Conservation (phyloP, 2,888 invertebrate genomes). For the Ochropleura leucogaster region DNA sequence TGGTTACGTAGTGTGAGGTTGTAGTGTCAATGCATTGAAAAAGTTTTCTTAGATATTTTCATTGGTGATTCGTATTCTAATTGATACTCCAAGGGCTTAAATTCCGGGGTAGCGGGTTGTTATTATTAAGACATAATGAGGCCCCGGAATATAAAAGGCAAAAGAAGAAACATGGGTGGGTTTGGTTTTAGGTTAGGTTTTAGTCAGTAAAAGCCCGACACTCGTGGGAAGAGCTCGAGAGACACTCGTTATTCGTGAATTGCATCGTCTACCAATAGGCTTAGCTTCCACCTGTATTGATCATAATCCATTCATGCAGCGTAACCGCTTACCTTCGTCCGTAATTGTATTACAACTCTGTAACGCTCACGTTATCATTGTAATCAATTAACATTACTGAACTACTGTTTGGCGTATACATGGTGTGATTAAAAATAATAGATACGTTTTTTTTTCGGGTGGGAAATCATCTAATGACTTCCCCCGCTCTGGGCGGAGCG, state of each 20-base stretch:
- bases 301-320: conserved; percentile 60
- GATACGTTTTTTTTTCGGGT: too few species aligned
- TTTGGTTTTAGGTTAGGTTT: too few species aligned
- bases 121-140: too few species aligned
- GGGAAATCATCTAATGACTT: too few species aligned
- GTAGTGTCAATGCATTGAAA: background rate
- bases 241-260: conserved; percentile 46
- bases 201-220: too few species aligned
- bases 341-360: conserved; percentile 70
- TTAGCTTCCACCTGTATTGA: conserved; percentile 48
- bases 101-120: too few species aligned
- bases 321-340: conserved; percentile 66
- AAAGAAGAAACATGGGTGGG: too few species aligned
- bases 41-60: background rate
- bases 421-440: background rate
- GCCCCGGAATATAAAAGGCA: too few species aligned
- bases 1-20: background rate
- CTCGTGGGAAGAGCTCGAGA: too few species aligned
- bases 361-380: conserved; percentile 21
- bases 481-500: too few species aligned
- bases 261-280: conserved; percentile 50
- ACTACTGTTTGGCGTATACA: background rate
- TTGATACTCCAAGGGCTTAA: background rate
- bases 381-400: conserved; percentile 30
- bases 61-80: background rate